Evolutionary conservation across 2,113 vertebrate species (phyloP).

Genomic region (Ellobius talpinus): DNA sequence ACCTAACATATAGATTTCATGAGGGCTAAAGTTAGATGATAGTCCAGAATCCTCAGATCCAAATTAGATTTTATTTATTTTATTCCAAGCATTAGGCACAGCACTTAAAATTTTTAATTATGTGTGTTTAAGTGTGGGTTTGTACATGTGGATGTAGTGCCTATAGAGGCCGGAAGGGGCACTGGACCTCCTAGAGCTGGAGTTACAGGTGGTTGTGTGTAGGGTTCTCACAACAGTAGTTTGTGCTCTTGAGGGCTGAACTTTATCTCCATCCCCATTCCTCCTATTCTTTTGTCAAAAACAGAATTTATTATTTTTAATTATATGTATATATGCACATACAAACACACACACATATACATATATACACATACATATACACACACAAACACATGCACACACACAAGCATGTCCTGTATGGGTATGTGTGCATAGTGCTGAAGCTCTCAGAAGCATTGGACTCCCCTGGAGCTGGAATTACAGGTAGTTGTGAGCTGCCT

Average conservation of each 20-base stretch:
- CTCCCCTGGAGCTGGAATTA: background rate
- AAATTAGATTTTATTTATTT: constrained; percentile 1
- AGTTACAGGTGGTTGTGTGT: background rate
- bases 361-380: background rate
- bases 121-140: background rate
- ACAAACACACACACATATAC: no score
- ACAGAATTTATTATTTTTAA: background rate
- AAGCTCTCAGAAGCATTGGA: background rate
- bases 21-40: background rate
- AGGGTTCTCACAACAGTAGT: background rate
- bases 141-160: background rate
- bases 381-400: background rate
- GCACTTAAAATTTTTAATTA: background rate
- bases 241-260: background rate
- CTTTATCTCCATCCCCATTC: no score
- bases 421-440: background rate
- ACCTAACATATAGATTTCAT: background rate
- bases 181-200: background rate
- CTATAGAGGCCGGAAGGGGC: background rate
- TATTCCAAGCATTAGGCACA: background rate
- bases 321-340: background rate
- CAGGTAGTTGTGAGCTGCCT: background rate
- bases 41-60: constrained; percentile 1
- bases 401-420: background rate
- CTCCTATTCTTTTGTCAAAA: background rate